Evolutionary conservation across 2,797 vertebrate species (phyloP), one percentile per base, ranked within the genome.

Genomic region (Agapornis canus): DNA sequence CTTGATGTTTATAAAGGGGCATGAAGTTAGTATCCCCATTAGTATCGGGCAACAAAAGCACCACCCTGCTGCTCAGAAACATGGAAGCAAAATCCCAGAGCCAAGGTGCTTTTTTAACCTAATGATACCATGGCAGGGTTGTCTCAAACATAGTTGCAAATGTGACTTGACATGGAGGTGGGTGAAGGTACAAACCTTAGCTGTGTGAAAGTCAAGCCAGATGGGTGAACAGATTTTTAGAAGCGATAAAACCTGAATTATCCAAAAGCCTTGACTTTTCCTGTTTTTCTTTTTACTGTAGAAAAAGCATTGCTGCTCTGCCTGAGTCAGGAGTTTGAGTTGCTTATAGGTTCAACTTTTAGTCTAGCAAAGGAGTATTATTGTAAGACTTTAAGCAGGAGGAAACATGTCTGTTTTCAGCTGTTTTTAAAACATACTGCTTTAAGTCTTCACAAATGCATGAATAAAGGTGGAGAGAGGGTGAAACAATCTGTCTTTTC

Each of bases 131-230:
- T 13, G n/a, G 15, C n/a, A 84, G 35, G 11, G 17, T 47, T 75
- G 32, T 21, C 42, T 57, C 51, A 70, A 42, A 64, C 20, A 15
- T 35, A 60, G 35, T 20, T 10, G 3, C 7, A 87, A 64, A 60
- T 18, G 29, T 2, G 8, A 9, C 32, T 85, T 69, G 88, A 54
- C 6, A 1, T 47, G 40, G 47, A 66, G 52, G 12, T 3, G 16
- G 64, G 43, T 47, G 25, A 82, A 63, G 43, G 31, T 3, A 51
- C 35, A 86, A 89, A 88, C 13, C 9, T 94, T 77, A 83, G 19
- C 63, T 91, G 9, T 48, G 61, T 92, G 71, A 61, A 92, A 97
- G 90, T 95, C 61, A 40, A 95, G 79, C 79, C 82, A 95, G 94
- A 92, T 73, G 35, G 49, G 75, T 89, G 54, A 92, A 59, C 68